Percentiles rank a stretch among this genome's conserved stretches.
Conservation (phyloP, 2,888 invertebrate genomes). For the Agrypnus murinus region DNA sequence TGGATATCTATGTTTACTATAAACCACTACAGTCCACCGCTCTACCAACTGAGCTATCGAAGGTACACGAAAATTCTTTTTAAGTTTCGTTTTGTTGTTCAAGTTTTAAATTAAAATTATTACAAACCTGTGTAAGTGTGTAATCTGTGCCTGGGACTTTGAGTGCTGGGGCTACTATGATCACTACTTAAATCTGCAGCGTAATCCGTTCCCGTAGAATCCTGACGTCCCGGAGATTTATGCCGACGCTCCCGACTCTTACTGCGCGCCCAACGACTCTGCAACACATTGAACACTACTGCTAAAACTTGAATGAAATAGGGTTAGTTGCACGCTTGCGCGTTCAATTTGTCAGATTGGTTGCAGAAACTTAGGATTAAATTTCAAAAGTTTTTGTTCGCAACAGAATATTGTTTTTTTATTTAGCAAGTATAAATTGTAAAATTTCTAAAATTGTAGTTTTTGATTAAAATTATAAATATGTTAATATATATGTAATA, state of each 20-base stretch:
- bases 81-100: neutral
- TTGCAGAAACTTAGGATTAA: no score
- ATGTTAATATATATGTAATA: no score
- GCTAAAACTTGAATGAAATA: slow-evolving; percentile 34
- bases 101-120: neutral
- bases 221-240: slow-evolving; percentile 75
- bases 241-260: slow-evolving; percentile 79
- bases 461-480: no score
- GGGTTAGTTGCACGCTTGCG: slow-evolving; percentile 16
- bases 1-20: neutral
- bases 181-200: slow-evolving; percentile 88
- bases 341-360: neutral
- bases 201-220: slow-evolving; percentile 82
- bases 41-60: slow-evolving; percentile 70
- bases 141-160: slow-evolving; percentile 83
- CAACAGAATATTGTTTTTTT: no score
- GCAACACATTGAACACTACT: slow-evolving; percentile 59
- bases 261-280: slow-evolving; percentile 87
- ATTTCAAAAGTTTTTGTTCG: no score
- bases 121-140: slow-evolving; percentile 73
- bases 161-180: slow-evolving; percentile 82
- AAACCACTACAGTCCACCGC: slow-evolving; percentile 67
- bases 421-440: no score
- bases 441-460: no score
- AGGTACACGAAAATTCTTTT: slow-evolving; percentile 51